Base-by-base conservation (phyloP, 2,113 vertebrate species). In the Hoplias malabaricus region DNA sequence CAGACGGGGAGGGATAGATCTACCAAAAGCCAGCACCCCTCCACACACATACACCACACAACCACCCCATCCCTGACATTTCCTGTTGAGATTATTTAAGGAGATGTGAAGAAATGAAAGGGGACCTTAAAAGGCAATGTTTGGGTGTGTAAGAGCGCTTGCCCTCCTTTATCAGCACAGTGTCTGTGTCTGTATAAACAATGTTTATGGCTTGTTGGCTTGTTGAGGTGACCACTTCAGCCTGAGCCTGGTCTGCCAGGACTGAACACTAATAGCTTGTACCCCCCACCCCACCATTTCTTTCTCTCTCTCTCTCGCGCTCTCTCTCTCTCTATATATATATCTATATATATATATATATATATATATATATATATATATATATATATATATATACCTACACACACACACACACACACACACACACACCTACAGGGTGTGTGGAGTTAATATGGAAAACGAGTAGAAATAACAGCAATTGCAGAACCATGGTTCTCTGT, bases 41-140 rank as follows among this genome's bases (percentile, higher is more conserved):
- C n/a, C n/a, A n/a, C n/a, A n/a, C n/a, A n/a, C n/a, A n/a, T n/a
- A n/a, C n/a, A n/a, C n/a, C n/a, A n/a, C n/a, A n/a, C n/a, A n/a
- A n/a, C n/a, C 63, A 61, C 65, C 57, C 53, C 69, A 76, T 69
- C 65, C 73, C 72, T 40, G 23, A 78, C 71, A 46, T 68, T 87
- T 88, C 86, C 85, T 81, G 81, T 80, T 71, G 29, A 21, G 65
- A 84, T 85, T 84, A 85, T 86, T 87, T 82, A 79, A 71, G 69
- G 74, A 86, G 86, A 87, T 86, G 82, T 70, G 82, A 57, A 72
- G 80, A 89, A 87, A 83, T 82, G 81, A 86, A 84, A 82, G 56
- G 77, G 75, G 65, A 69, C 87, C 87, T 84, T 89, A 89, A 86
- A 89, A 87, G 87, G 87, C 78, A 84, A 87, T 89, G 86, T 87